These are phyloP conservation scores for Nycteola revayana DNA, from an alignment of 2,888 invertebrate genomes.

Conservation along the genomic window DNA sequence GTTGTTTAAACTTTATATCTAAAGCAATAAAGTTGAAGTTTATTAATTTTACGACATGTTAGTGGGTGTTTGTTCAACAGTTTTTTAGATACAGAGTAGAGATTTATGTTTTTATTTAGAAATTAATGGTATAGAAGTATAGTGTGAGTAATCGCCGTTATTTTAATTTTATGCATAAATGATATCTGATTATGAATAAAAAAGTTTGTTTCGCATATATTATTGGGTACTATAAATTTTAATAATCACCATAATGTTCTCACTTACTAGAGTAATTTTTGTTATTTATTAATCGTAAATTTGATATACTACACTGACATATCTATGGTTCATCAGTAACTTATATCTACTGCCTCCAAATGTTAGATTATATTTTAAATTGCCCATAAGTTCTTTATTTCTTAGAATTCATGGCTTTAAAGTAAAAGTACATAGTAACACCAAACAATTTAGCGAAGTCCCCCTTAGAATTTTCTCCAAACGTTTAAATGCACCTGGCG, in stretches of 20 bases:
- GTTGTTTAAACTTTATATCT: conserved; percentile 37
- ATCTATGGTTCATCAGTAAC: conserved; percentile 10
- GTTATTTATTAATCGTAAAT: conserved; percentile 33
- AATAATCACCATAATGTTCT: conserved; percentile 37
- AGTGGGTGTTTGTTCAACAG: conserved; percentile 77
- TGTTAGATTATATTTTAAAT: conserved; percentile 1
- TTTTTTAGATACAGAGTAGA: conserved; percentile 64
- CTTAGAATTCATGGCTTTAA: too few relatives aligned
- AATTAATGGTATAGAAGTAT: conserved; percentile 66
- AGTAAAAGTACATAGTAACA: not conserved
- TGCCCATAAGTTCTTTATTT: not conserved
- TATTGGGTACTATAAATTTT: conserved; percentile 31
- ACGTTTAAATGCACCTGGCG: conserved; percentile 63
- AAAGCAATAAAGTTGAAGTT: conserved; percentile 49
- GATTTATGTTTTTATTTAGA: conserved; percentile 81
- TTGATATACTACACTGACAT: conserved; percentile 13
- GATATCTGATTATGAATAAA: conserved; percentile 53
- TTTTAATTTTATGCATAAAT: conserved; percentile 72
- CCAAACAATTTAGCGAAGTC: conserved; percentile 4
- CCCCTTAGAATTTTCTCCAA: conserved; percentile 27
- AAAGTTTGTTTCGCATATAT: conserved; percentile 33
- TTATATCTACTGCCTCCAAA: conserved; percentile 7
- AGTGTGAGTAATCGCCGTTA: conserved; percentile 75
- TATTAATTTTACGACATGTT: conserved; percentile 36
- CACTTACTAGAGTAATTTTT: conserved; percentile 32